Conservation (phyloP, 2,113 vertebrate species). For the Hassar affinis region DNA sequence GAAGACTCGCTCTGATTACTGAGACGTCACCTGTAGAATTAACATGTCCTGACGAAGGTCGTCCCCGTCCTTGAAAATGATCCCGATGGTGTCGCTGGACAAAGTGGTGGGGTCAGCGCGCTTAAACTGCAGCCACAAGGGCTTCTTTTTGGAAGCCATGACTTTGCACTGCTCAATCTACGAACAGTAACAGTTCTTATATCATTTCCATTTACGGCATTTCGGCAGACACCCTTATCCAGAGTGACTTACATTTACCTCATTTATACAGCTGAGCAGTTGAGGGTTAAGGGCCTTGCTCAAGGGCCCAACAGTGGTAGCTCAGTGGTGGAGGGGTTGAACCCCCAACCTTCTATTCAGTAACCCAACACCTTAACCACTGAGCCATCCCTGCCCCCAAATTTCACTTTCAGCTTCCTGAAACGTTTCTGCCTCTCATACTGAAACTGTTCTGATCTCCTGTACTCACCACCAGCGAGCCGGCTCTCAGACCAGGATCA, state of each 20-base stretch:
- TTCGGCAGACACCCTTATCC: no score
- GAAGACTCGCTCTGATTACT: background rate
- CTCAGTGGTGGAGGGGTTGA: no score
- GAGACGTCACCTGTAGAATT: slow-evolving; percentile 87
- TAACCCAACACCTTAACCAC: no score
- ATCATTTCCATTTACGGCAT: no score
- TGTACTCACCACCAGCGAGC: slow-evolving; percentile 82
- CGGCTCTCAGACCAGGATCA: slow-evolving; percentile 92
- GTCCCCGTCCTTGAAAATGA: slow-evolving; percentile 97
- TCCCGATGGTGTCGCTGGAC: slow-evolving; percentile 92
- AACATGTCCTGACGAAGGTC: slow-evolving; percentile 98
- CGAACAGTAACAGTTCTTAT: slow-evolving; percentile 24
- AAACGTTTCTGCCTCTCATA: no score
- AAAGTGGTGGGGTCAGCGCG: slow-evolving; percentile 87
- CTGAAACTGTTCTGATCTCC: background rate
- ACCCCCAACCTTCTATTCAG: no score
- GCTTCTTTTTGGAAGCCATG: slow-evolving; percentile 99
- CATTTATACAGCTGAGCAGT: no score
- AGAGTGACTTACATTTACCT: no score
- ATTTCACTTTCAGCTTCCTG: no score
- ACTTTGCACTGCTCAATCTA: slow-evolving; percentile 98
- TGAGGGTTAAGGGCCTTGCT: no score
- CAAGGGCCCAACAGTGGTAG: no score
- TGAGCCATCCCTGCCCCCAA: no score
- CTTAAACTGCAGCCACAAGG: slow-evolving; percentile 95